A percentile compares a stretch with the other conserved stretches of the same genome.
These are phyloP conservation scores for Lasioglossum leucozonium DNA, from an alignment of 2,888 invertebrate genomes.

Conservation along the genomic window DNA sequence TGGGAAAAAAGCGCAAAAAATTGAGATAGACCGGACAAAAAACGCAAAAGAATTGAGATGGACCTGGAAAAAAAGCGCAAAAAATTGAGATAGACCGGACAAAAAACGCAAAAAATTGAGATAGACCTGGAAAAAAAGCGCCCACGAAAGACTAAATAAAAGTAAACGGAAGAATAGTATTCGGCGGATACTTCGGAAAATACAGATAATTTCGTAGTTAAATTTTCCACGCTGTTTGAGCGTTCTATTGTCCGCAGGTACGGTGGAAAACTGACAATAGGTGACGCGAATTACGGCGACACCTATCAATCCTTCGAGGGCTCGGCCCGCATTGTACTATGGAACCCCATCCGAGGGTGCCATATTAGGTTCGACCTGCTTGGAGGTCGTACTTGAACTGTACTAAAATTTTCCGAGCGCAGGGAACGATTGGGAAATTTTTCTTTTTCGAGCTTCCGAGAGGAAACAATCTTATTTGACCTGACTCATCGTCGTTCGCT, in stretches of 20 bases:
- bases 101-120: too few species aligned
- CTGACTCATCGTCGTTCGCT: background rate
- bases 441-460: background rate
- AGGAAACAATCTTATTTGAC: background rate
- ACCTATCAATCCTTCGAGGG: background rate
- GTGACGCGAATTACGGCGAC: background rate
- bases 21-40: background rate
- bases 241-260: background rate
- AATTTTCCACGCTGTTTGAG: background rate
- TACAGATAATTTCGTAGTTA: background rate
- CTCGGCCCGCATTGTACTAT: background rate
- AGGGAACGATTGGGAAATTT: constrained; percentile 35
- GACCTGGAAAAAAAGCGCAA: background rate
- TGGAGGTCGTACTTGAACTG: background rate
- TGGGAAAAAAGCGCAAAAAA: too few species aligned
- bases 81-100: background rate
- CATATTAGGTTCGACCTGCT: background rate
- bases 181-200: background rate
- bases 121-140: too few species aligned
- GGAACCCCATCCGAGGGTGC: background rate
- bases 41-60: background rate
- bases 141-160: background rate
- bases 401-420: background rate
- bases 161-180: background rate
- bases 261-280: background rate